phyloP scores from a whole-genome alignment of 2,888 invertebrate species.

The Nomada fucata region DNA sequence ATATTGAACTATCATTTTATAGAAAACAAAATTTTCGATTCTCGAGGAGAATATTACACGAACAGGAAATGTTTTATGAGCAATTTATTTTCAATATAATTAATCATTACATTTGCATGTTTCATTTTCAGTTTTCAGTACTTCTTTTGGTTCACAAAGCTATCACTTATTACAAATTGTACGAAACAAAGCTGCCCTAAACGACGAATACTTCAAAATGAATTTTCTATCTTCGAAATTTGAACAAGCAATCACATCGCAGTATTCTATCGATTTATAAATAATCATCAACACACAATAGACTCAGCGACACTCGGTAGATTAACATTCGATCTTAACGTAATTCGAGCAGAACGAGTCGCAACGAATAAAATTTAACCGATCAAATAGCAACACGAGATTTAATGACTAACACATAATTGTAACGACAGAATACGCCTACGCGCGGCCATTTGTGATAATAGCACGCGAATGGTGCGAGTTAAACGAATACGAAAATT shows the following conservation, averaged over 20 bases:
- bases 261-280: conserved; percentile 39
- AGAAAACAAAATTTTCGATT: too few relatives aligned
- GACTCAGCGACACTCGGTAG: conserved; percentile 39
- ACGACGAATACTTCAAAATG: background rate
- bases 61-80: background rate
- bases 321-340: conserved; percentile 39
- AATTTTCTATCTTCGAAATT: background rate
- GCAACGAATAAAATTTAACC: conserved; percentile 60
- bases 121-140: conserved; percentile 13
- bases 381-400: conserved; percentile 57
- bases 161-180: background rate
- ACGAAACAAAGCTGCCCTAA: conserved; percentile 3
- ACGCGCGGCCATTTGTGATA: conserved; percentile 11
- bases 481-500: conserved; percentile 34
- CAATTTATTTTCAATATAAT: conserved; percentile 28
- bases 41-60: background rate
- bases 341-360: conserved; percentile 38
- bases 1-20: too few relatives aligned
- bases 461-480: background rate
- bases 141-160: background rate
- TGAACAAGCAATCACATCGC: conserved; percentile 12
- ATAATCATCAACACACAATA: conserved; percentile 51
- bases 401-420: conserved; percentile 51
- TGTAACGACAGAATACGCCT: conserved; percentile 37
- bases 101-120: conserved; percentile 30